Base-by-base conservation (phyloP, 2,113 vertebrate genomes). In the Electrona antarctica region DNA sequence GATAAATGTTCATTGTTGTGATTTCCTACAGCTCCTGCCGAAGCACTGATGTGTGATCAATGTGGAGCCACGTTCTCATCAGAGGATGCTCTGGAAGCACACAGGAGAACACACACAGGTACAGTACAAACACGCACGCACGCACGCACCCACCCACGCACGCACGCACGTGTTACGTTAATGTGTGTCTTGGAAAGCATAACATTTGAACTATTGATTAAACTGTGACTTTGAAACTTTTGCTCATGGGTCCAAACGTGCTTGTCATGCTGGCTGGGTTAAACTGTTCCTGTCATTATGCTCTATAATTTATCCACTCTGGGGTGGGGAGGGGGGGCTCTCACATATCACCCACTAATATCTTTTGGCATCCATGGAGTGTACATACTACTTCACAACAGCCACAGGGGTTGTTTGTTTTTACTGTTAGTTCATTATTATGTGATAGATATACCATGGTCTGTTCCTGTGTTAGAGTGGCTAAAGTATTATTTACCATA, bases 51-150 rank as follows among this genome's bases (percentile, higher is more conserved):
- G 75, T 99, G 97, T 62, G 97, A 99, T 87, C 97, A 99, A 89
- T 99, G 97, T 0, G 97, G 97, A 1, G 95, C 96, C 33, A 97
- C 97, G 41, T 98, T 98, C 89, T 96, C 97, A 0, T 97, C 97
- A 71, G 96, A 98, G 69, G 97, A 99, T 0, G 96, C 96, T 21
- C 92, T 98, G 93, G 97, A 97, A 78, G 91, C 94, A 1, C 97
- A 98, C 92, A 93, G 97, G 81, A 95, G 96, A 89, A 98, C 95
- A 8, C 97, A 99, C 85, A 97, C 96, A 2, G 97, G 97, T 99
- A 90, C 63, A 60, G 65, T n/a, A 47, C 45, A 28, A 59, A 66
- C 47, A 61, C 47, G 9, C 51, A 54, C 56, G 7, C 74, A 76
- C 51, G 50, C 50, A 28, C 57, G 1, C 48, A 74, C 59, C 49